phyloP scores from a whole-genome alignment of 2,113 vertebrate species.

The Microcebus murinus region DNA sequence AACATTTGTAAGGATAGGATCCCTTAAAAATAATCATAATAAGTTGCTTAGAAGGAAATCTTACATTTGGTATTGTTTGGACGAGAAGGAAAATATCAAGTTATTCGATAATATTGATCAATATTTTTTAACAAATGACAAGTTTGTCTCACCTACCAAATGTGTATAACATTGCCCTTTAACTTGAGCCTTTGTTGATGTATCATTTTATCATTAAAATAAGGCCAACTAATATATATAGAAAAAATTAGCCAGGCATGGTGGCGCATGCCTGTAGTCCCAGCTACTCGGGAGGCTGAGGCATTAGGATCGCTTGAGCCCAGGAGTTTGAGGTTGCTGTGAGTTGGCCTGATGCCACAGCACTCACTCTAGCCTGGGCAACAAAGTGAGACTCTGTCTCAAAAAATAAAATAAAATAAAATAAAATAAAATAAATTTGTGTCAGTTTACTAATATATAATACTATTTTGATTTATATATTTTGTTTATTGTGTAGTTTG shows the following conservation, averaged over 20 bases:
- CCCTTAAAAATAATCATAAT: not conserved
- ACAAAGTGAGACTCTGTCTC: too few species aligned
- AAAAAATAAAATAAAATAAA: too few species aligned
- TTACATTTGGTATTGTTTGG: not conserved
- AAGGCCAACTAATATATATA: not conserved
- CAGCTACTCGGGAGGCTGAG: too few species aligned
- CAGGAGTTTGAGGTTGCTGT: too few species aligned
- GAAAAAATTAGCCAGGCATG: too few species aligned
- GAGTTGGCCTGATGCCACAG: too few species aligned
- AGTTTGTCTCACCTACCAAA: not conserved
- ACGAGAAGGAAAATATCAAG: not conserved
- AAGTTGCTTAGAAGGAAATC: not conserved
- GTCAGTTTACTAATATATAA: not conserved
- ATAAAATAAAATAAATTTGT: not conserved
- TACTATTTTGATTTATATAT: not conserved
- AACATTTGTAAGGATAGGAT: not conserved
- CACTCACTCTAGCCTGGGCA: too few species aligned
- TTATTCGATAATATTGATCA: not conserved
- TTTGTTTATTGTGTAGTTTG: not conserved
- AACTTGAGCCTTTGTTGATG: not conserved
- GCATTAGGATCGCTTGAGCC: too few species aligned
- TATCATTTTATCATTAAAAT: not conserved
- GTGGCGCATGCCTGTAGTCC: too few species aligned
- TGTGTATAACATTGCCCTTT: not conserved
- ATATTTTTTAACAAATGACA: not conserved